phyloP scores from a whole-genome alignment of 1,140 invertebrate species.

The Drosophila bipectinata region DNA sequence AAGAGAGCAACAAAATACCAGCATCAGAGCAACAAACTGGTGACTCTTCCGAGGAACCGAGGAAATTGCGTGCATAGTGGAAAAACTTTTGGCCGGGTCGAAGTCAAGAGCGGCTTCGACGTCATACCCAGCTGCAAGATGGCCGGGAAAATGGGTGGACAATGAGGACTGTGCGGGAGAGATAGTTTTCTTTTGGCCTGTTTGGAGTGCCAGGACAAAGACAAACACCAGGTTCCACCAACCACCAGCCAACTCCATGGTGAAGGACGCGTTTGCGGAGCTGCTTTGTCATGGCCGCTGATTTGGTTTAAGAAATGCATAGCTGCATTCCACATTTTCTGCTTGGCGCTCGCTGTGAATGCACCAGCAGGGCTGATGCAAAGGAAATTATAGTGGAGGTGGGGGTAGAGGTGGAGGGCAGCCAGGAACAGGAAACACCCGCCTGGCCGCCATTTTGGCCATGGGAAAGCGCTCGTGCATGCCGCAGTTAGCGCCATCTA shows the following conservation, averaged over 20 bases:
- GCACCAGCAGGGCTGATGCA: slow-evolving; percentile 32
- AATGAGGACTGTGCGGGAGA: slow-evolving; percentile 6
- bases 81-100: slow-evolving; percentile 41
- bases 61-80: slow-evolving; percentile 73
- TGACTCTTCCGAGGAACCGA: slow-evolving; percentile 15
- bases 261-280: slow-evolving; percentile 16
- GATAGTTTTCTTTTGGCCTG: slow-evolving; percentile 54
- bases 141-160: background rate
- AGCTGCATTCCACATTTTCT: slow-evolving; percentile 70
- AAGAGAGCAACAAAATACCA: slow-evolving; percentile 7
- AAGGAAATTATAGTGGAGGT: background rate
- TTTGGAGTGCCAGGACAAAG: slow-evolving; percentile 49
- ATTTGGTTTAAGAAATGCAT: slow-evolving; percentile 79
- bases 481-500: slow-evolving; percentile 22
- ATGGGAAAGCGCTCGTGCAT: slow-evolving; percentile 49
- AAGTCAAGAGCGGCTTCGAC: slow-evolving; percentile 57
- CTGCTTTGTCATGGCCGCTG: slow-evolving; percentile 73
- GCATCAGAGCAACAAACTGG: slow-evolving; percentile 47
- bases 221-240: slow-evolving; percentile 28
- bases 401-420: background rate
- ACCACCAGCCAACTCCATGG: slow-evolving; percentile 1
- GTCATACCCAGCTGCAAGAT: slow-evolving; percentile 59
- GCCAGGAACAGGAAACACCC: slow-evolving; percentile 19
- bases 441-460: slow-evolving; percentile 51
- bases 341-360: slow-evolving; percentile 37